Conservation (phyloP, 2,113 vertebrate species). For the Apteryx mantelli region DNA sequence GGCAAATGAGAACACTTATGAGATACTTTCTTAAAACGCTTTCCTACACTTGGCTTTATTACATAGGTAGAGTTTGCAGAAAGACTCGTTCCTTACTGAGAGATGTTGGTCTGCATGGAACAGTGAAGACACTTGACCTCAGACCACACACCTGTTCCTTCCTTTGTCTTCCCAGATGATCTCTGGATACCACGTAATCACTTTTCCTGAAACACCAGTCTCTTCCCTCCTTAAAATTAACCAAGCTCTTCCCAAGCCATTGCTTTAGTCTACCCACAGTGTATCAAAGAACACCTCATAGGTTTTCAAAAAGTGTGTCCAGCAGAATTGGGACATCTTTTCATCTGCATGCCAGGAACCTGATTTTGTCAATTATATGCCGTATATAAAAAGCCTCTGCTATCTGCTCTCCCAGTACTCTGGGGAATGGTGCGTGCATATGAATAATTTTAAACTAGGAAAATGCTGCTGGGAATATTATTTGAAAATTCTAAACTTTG, state of each 20-base stretch:
- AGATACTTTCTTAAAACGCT: not conserved
- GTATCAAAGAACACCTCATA: not conserved
- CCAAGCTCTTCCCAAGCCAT: not conserved
- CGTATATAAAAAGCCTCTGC: constrained; percentile 29
- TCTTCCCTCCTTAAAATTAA: not conserved
- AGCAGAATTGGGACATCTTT: constrained; percentile 34
- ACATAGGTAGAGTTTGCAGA: constrained; percentile 10
- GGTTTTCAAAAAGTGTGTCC: not conserved
- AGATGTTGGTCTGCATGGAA: not conserved
- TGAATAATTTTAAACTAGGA: constrained; percentile 39
- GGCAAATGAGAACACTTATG: not conserved
- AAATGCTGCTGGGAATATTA: constrained; percentile 51
- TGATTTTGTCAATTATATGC: constrained; percentile 33
- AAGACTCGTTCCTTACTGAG: not conserved
- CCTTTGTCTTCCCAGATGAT: not conserved
- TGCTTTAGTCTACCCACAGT: not conserved
- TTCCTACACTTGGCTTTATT: not conserved
- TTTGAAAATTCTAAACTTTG: constrained; percentile 15
- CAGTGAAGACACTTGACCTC: constrained; percentile 24
- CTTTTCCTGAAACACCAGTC: not conserved
- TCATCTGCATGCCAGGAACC: not conserved
- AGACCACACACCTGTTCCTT: constrained; percentile 29
- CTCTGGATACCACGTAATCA: not conserved
- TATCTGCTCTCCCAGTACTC: constrained; percentile 41
- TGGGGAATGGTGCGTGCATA: not conserved